Percentiles rank a stretch among this genome's conserved stretches.
Evolutionary conservation across 2,797 vertebrate species (phyloP).

Genomic region (Arctocebus calabarensis): DNA sequence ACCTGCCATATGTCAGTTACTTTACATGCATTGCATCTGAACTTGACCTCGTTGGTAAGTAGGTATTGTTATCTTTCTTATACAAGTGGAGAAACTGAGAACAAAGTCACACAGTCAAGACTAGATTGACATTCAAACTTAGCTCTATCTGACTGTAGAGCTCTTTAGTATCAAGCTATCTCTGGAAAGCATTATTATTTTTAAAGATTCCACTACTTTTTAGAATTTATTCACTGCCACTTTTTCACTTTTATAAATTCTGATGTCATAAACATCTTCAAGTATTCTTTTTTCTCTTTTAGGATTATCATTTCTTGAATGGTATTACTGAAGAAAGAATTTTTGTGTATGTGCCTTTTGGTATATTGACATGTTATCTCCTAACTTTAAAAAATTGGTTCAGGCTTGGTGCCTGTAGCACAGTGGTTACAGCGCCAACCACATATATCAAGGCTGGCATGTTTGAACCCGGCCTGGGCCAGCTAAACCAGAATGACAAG

Average conservation of each 20-base stretch:
- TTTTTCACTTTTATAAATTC: conserved; percentile 30
- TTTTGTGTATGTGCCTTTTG: neutral
- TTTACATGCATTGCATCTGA: neutral
- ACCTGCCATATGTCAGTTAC: neutral
- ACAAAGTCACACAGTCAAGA: neutral
- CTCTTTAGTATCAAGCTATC: neutral
- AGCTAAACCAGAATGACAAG: too few species aligned
- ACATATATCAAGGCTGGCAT: too few species aligned
- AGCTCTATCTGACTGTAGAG: neutral
- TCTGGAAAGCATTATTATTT: neutral
- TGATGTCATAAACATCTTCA: neutral
- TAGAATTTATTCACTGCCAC: conserved; percentile 4
- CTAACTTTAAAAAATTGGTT: neutral
- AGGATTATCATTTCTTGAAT: neutral
- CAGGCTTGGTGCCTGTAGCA: too few species aligned
- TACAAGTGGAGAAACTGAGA: neutral
- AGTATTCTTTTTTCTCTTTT: neutral
- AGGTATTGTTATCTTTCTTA: neutral
- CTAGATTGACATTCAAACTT: neutral
- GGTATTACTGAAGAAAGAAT: neutral
- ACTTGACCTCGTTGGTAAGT: neutral
- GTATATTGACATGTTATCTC: neutral
- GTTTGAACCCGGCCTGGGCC: too few species aligned
- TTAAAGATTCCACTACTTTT: neutral
- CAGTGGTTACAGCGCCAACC: too few species aligned